Conservation (phyloP, 2,113 vertebrate genomes). For the Takifugu flavidus region DNA sequence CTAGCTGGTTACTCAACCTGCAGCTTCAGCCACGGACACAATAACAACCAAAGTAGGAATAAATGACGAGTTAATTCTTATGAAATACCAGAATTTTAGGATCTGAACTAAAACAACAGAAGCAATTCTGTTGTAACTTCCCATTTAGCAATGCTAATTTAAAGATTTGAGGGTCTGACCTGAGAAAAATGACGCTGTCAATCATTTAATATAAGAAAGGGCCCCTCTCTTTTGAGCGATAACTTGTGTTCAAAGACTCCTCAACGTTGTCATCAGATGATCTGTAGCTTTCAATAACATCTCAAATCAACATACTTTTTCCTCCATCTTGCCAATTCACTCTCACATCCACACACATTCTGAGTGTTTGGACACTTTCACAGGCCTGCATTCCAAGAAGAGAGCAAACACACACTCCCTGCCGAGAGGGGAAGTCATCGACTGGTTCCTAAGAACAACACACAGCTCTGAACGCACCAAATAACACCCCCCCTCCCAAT, state of each 20-base stretch:
- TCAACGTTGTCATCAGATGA: constrained; percentile 17
- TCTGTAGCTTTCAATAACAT: constrained; percentile 27
- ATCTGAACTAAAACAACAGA: neutral
- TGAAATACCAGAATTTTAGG: too few species aligned
- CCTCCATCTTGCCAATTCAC: constrained; percentile 30
- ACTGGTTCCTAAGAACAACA: constrained; percentile 41
- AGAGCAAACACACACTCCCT: constrained; percentile 62
- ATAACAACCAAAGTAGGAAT: too few species aligned
- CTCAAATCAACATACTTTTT: constrained; percentile 42
- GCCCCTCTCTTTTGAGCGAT: too few species aligned
- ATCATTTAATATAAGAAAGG: too few species aligned
- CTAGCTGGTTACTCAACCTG: too few species aligned
- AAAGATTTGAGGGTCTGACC: too few species aligned
- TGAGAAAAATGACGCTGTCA: too few species aligned
- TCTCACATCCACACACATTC: constrained; percentile 43
- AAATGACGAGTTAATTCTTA: too few species aligned
- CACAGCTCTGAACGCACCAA: neutral
- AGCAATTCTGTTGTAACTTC: neutral
- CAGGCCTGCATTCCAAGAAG: constrained; percentile 62
- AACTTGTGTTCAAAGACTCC: too few species aligned
- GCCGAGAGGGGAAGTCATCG: constrained; percentile 61
- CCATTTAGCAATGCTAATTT: neutral
- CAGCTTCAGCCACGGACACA: too few species aligned
- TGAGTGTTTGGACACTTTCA: constrained; percentile 58
- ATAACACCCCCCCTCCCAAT: neutral